A percentile compares a stretch with the other conserved stretches of the same genome.
These are phyloP conservation scores for Diachrysia chrysitis DNA, from an alignment of 2,888 invertebrate species.

Conservation along the genomic window DNA sequence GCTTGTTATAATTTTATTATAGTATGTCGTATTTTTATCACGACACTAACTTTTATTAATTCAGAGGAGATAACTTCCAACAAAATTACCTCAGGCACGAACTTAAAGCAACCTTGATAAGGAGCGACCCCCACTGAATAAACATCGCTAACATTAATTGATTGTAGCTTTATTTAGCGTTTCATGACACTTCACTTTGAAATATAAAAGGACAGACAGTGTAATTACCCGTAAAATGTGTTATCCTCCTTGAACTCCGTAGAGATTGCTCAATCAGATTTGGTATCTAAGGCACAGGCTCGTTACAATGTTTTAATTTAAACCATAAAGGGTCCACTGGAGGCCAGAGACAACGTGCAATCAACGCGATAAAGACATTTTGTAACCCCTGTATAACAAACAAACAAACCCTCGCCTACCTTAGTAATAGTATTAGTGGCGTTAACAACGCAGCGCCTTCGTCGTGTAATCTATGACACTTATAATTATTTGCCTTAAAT, in stretches of 20 bases:
- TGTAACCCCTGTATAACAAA: constrained; percentile 66
- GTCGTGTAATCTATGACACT: constrained; percentile 49
- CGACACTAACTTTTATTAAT: constrained; percentile 38
- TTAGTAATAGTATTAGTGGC: constrained; percentile 67
- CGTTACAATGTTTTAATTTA: constrained; percentile 71
- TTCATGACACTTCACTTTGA: constrained; percentile 21
- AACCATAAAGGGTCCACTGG: constrained; percentile 64
- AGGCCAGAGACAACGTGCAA: constrained; percentile 67
- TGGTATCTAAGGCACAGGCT: constrained; percentile 51
- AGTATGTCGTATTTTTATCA: constrained; percentile 38
- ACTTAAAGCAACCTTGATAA: constrained; percentile 37
- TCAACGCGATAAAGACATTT: constrained; percentile 79
- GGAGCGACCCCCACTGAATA: constrained; percentile 22
- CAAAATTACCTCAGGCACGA: constrained; percentile 49
- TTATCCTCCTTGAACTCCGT: constrained; percentile 20
- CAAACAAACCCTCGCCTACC: constrained; percentile 72
- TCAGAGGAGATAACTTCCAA: constrained; percentile 39
- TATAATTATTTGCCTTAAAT: constrained; percentile 63
- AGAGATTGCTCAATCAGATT: constrained; percentile 35
- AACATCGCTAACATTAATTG: constrained; percentile 28
- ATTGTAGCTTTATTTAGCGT: constrained; percentile 13
- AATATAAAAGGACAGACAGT: constrained; percentile 24
- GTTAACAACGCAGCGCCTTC: constrained; percentile 64
- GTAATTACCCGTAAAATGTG: constrained; percentile 37
- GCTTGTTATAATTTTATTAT: constrained; percentile 2